These are phyloP conservation scores for Philypnodon macrostomus DNA, from an alignment of 2,797 vertebrate species.

Conservation along the genomic window DNA sequence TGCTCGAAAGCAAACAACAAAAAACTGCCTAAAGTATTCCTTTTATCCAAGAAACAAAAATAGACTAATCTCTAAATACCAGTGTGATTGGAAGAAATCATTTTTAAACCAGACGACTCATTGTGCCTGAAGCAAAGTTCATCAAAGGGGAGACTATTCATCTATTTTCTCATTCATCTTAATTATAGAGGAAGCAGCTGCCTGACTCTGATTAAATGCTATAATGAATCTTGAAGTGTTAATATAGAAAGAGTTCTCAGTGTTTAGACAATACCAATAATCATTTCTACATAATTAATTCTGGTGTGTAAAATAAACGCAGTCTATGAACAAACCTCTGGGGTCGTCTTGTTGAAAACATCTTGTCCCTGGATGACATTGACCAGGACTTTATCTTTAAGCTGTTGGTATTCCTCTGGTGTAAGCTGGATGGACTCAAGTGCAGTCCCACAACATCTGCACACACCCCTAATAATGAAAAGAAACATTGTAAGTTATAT, in stretches of 20 bases:
- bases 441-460: conserved; percentile 51
- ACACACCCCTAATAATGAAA: conserved; percentile 68
- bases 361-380: conserved; percentile 87
- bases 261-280: no score
- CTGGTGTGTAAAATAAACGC: neutral
- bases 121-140: neutral
- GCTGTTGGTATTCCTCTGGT: conserved; percentile 81
- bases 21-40: no score
- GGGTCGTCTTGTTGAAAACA: conserved; percentile 89
- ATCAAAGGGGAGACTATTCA: conserved; percentile 6
- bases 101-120: conserved; percentile 1
- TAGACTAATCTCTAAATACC: conserved; percentile 6
- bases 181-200: conserved; percentile 3
- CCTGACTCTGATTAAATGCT: neutral
- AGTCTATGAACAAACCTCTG: conserved; percentile 67
- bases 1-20: neutral
- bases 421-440: conserved; percentile 70
- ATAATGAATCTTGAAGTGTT: no score
- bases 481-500: conserved; percentile 66
- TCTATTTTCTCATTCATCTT: conserved; percentile 11
- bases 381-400: conserved; percentile 82
- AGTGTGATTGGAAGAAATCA: conserved; percentile 2
- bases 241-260: no score
- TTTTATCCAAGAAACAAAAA: neutral
- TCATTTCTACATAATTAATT: no score